Conservation (phyloP, 1,140 invertebrate species). For the Palaemon carinicauda region DNA sequence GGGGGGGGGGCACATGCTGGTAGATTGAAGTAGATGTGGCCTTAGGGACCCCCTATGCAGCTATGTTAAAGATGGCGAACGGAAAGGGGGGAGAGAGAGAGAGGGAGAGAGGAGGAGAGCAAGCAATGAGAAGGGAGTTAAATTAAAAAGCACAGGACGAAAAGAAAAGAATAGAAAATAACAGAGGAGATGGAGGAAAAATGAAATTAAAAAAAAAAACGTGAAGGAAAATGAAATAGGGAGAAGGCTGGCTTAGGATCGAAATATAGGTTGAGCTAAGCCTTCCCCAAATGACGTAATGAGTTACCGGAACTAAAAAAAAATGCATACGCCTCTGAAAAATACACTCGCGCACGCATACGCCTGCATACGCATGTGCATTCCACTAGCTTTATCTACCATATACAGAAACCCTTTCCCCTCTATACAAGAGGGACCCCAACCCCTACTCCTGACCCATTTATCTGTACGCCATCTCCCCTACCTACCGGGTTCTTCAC, state of each 20-base stretch:
- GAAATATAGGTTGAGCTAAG: neutral
- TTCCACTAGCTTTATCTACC: neutral
- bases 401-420: neutral
- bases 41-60: no score
- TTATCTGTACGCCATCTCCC: neutral
- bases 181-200: constrained; percentile 10
- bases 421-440: no score
- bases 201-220: neutral
- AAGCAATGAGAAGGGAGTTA: neutral
- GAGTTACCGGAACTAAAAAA: no score
- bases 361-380: neutral
- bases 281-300: neutral
- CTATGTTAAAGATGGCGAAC: no score
- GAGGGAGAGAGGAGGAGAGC: neutral
- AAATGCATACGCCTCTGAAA: no score
- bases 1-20: no score
- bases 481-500: neutral
- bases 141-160: neutral
- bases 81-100: neutral
- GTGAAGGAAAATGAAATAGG: neutral
- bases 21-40: no score
- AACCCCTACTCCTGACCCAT: neutral
- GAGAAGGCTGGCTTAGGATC: neutral
- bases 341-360: neutral
- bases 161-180: neutral